Evolutionary conservation across 2,888 invertebrate species (phyloP).

Genomic region (Schizaphis graminum): DNA sequence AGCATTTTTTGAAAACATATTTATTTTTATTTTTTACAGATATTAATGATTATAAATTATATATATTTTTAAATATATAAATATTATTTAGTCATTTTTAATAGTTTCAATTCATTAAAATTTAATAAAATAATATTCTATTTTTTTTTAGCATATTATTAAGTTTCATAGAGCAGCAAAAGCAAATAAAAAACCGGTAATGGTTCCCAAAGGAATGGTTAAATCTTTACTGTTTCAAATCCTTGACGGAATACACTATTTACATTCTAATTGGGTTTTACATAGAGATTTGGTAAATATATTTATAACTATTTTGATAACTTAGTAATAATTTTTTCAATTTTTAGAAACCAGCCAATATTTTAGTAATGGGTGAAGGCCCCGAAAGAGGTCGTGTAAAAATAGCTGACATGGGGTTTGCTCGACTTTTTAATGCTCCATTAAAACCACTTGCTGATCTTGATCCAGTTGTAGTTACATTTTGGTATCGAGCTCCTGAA

Average conservation of each 20-base stretch:
- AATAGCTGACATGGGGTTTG: constrained; percentile 99
- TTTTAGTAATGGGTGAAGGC: constrained; percentile 99
- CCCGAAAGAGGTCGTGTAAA: constrained; percentile 96
- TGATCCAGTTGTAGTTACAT: constrained; percentile 99
- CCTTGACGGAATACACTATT: constrained; percentile 97
- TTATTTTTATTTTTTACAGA: not conserved
- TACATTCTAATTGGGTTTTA: constrained; percentile 99
- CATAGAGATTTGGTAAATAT: constrained; percentile 90
- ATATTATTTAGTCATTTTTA: not conserved
- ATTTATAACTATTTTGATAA: not conserved
- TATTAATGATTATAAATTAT: not conserved
- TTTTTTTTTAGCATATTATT: constrained; percentile 84
- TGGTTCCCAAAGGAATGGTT: constrained; percentile 97
- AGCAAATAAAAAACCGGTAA: constrained; percentile 96
- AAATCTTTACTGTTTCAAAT: constrained; percentile 98
- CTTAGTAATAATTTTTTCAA: constrained; percentile 23
- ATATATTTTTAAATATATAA: not conserved
- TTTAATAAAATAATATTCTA: constrained; percentile 38
- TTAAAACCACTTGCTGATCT: constrained; percentile 97
- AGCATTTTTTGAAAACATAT: not conserved
- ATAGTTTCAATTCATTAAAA: constrained; percentile 42
- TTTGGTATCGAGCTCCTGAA: constrained; percentile 99
- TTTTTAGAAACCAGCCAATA: constrained; percentile 94
- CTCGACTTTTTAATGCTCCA: constrained; percentile 96
- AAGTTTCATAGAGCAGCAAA: constrained; percentile 98